Percentiles rank a stretch among this genome's conserved stretches.
Evolutionary conservation across 2,797 vertebrate species (phyloP).

Genomic region (Varecia variegata): DNA sequence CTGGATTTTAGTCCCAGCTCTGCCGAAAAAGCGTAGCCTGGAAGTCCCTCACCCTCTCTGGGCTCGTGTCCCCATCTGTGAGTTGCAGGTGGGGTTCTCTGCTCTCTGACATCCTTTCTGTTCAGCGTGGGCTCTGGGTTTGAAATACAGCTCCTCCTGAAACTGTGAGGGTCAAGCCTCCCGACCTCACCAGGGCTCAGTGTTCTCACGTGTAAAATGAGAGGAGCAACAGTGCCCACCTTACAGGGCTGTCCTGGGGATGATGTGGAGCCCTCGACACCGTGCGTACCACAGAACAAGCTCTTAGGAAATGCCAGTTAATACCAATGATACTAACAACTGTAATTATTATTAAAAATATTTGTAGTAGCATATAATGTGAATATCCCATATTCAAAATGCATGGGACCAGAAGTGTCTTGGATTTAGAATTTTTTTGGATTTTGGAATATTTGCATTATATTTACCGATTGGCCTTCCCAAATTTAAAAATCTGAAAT

Average conservation of each 20-base stretch:
- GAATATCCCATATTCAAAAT: not conserved
- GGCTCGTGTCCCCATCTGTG: not conserved
- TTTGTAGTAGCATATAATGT: too few species aligned
- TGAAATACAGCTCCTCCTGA: not conserved
- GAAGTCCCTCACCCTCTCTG: not conserved
- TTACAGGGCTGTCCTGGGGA: not conserved
- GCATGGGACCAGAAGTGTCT: not conserved
- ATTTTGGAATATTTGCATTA: not conserved
- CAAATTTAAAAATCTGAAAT: not conserved
- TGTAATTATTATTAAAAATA: not conserved
- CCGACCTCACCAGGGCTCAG: not conserved
- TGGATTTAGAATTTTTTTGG: not conserved
- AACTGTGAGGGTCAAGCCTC: not conserved
- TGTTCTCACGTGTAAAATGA: not conserved
- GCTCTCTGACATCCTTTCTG: not conserved
- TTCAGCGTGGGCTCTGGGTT: not conserved
- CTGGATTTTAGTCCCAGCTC: not conserved
- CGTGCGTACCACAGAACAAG: not conserved
- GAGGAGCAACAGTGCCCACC: not conserved
- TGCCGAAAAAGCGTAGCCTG: too few species aligned
- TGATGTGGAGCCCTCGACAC: accelerated
- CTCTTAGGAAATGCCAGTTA: not conserved
- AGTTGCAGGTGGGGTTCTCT: not conserved
- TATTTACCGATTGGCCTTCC: not conserved
- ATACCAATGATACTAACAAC: too few species aligned